Evolutionary conservation across 2,888 invertebrate genomes (phyloP).

Genomic region (Agrochola circellaris): DNA sequence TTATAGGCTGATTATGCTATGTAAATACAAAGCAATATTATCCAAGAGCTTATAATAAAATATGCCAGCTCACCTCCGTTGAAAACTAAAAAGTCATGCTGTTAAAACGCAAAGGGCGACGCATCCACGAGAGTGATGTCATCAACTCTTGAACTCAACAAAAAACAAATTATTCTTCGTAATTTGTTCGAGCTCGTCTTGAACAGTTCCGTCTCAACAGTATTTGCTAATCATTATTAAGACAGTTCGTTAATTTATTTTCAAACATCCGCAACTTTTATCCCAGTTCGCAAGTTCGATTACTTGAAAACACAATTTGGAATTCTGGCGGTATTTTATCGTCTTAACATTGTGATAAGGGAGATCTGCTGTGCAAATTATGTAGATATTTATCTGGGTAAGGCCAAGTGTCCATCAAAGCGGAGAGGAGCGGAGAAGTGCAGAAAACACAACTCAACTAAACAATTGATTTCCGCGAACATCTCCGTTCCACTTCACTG

Average conservation of each 20-base stretch:
- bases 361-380: slow-evolving; percentile 36
- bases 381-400: slow-evolving; percentile 35
- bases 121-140: slow-evolving; percentile 26
- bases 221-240: slow-evolving; percentile 47
- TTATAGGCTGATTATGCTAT: too few relatives aligned
- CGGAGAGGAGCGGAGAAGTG: neutral
- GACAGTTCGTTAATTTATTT: slow-evolving; percentile 58
- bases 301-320: slow-evolving; percentile 62
- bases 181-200: slow-evolving; percentile 48
- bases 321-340: slow-evolving; percentile 43
- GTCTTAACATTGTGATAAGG: slow-evolving; percentile 34
- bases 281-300: slow-evolving; percentile 51
- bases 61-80: neutral
- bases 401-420: neutral
- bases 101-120: slow-evolving; percentile 7
- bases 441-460: neutral
- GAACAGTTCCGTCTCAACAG: slow-evolving; percentile 25
- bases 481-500: neutral
- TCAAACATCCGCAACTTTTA: slow-evolving; percentile 42
- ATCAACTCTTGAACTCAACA: slow-evolving; percentile 18
- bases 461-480: neutral
- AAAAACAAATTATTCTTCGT: slow-evolving; percentile 40
- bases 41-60: neutral
- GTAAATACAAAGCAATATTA: neutral
- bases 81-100: slow-evolving; percentile 12